Evolutionary conservation across 2,113 vertebrate genomes (phyloP), one percentile per base, ranked within the genome.

Genomic region (Spea multiplicata): DNA sequence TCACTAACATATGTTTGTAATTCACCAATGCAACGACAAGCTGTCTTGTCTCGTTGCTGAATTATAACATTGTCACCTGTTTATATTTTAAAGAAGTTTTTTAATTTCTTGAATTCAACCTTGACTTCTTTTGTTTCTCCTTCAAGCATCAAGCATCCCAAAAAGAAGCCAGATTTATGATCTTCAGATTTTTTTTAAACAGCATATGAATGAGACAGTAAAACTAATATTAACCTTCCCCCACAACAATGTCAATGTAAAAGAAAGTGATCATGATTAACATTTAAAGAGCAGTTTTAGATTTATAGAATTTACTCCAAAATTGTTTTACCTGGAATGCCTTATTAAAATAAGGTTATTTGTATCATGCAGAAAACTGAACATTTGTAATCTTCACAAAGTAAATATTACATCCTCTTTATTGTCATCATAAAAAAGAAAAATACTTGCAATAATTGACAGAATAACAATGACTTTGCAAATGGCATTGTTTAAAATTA

Each of bases 201-300:
- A 79, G 73, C 71, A 73, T 44, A 79, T 67, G 62, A 79, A 79
- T 55, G n/a, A 57, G 62, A 66, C 52, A 48, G 62, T 73, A 73
- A 71, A 73, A 50, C 70, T 66, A 79, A 78, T 72, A 79, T 73
- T 79, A 79, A 79, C 76, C 76, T 79, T 79, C 69, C 49, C 76
- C 76, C 70, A 73, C 70, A 72, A 61, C 69, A 79, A 79, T 64
- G 76, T 66, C 76, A 79, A 73, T 79, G 77, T 48, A 73, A 53
- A 72, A 50, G 62, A 79, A 73, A 66, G 49, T 66, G 9, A 79
- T 55, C 44, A 57, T 66, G 52, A 73, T 79, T 73, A 48, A 79
- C 73, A 73, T 79, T 48, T 10, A 73, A 44, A 73, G 8, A 79
- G 45, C 52, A 8, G 65, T 45, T 79, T 66, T 17, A 46, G 50